phyloP scores from a whole-genome alignment of 2,797 vertebrate species.

The Phrynocephalus forsythii region DNA sequence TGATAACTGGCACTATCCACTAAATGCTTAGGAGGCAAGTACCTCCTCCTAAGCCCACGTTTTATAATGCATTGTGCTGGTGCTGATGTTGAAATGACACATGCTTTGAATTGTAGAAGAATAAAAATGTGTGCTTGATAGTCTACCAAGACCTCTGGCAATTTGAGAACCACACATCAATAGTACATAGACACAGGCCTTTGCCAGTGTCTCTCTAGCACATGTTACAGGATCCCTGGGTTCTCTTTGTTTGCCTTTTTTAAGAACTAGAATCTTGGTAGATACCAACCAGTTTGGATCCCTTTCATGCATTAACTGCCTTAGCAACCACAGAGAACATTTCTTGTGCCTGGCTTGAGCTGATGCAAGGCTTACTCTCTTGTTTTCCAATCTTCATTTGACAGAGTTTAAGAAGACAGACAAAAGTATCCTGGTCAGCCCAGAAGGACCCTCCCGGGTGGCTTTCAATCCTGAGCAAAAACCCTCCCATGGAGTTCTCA shows the following conservation, averaged over 20 bases:
- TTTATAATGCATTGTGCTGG: too few relatives aligned
- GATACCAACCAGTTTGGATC: neutral
- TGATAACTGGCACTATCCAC: too few relatives aligned
- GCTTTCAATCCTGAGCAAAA: conserved; percentile 93
- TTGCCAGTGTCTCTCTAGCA: neutral
- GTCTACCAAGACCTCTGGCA: neutral
- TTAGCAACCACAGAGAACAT: neutral
- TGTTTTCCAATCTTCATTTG: conserved; percentile 34
- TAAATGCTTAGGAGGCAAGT: too few relatives aligned
- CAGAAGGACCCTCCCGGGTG: conserved; percentile 86
- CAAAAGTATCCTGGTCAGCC: conserved; percentile 90
- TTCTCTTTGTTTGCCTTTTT: neutral
- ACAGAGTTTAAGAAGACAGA: conserved; percentile 94
- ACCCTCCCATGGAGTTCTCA: conserved; percentile 89
- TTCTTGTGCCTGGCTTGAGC: neutral
- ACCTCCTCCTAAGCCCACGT: too few relatives aligned
- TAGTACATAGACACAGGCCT: neutral
- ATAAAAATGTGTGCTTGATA: neutral
- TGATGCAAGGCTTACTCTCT: neutral
- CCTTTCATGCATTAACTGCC: neutral
- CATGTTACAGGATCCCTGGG: neutral
- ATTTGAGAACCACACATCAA: neutral
- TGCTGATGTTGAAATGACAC: neutral
- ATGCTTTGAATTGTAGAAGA: neutral
- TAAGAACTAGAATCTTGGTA: neutral